A percentile compares a stretch with the other conserved stretches of the same genome.
These are phyloP conservation scores for Polia nebulosa DNA, from an alignment of 2,888 invertebrate genomes.

Conservation along the genomic window DNA sequence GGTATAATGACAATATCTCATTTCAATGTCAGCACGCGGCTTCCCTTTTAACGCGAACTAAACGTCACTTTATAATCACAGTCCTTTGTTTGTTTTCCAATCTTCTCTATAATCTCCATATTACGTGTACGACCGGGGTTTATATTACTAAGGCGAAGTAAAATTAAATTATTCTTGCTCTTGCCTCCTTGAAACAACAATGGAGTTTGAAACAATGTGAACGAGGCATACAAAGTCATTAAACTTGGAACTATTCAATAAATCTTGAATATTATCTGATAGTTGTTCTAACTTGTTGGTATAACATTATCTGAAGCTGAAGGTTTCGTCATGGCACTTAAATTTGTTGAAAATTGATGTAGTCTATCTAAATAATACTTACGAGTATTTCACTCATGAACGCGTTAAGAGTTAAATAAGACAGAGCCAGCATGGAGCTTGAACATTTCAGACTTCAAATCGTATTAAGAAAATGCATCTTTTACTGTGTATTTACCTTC, in stretches of 20 bases:
- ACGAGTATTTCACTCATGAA: not conserved
- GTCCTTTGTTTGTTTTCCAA: slow-evolving; percentile 65
- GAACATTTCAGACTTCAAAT: slow-evolving; percentile 1
- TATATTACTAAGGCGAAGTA: slow-evolving; percentile 49
- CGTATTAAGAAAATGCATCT: not conserved
- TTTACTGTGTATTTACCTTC: not conserved
- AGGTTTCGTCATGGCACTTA: slow-evolving; percentile 26
- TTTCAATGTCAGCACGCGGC: slow-evolving; percentile 52
- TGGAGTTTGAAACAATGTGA: slow-evolving; percentile 66
- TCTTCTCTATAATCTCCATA: slow-evolving; percentile 60
- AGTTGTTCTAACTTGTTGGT: slow-evolving; percentile 39
- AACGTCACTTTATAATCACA: slow-evolving; percentile 47
- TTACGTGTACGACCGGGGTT: slow-evolving; percentile 45
- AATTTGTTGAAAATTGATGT: slow-evolving; percentile 6
- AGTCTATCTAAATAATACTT: not conserved
- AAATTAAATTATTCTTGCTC: slow-evolving; percentile 61
- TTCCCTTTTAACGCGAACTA: slow-evolving; percentile 39
- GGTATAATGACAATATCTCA: slow-evolving; percentile 41
- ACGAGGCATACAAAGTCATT: slow-evolving; percentile 53
- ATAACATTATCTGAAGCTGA: slow-evolving; percentile 40
- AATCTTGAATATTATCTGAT: slow-evolving; percentile 64
- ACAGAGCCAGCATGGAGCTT: not conserved
- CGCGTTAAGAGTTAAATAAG: not conserved
- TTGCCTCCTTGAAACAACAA: slow-evolving; percentile 64
- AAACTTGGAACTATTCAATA: slow-evolving; percentile 66